Base-by-base conservation (phyloP, 2,888 invertebrate species). In the Drosophila neotestacea region DNA sequence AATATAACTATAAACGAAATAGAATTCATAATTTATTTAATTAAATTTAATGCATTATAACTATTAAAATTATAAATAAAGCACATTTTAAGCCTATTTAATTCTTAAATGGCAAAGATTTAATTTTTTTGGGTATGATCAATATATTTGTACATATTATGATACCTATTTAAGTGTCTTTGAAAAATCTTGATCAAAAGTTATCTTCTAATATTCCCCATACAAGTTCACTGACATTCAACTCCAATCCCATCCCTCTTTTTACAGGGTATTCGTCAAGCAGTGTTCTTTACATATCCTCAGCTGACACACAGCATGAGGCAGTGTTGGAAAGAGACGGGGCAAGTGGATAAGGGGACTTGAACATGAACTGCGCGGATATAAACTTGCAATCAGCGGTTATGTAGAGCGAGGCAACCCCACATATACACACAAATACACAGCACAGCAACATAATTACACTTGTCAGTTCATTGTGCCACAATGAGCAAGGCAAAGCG, bases 381-480 rank as follows among this genome's bases (percentile, higher is more conserved):
- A 85, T 84, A 85, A 77, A 77, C 84, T 87, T 76, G 82, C 82
- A 87, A 84, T 84, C 85, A 77, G 87, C 79, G 84, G 87, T 79
- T 87, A 60, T 79, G 85, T 81, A 71, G 81, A 81, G 65, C 66
- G 62, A 38, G 62, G 51, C 55, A 63, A 52, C 51, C 41, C 11
- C 65, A 54, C 77, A 52, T 50, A 62, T 69, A 63, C 52, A 60
- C 50, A 32, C 13, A 10, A 16, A 58, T 54, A 38, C 41, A 50
- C 50, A 62, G 58, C 70, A 54, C 69, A 88, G 75, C 81, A 83
- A 83, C 81, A 85, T 85, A 85, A 85, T 85, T 85, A 85, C 83
- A 85, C 85, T 88, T 85, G 88, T 85, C 85, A 88, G 85, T 88
- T 88, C 85, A 88, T 85, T 88, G 88, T 81, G 79, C 88, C 83